Evolutionary conservation across 2,113 vertebrate genomes (phyloP).

Genomic region (Micronycteris hirsuta): DNA sequence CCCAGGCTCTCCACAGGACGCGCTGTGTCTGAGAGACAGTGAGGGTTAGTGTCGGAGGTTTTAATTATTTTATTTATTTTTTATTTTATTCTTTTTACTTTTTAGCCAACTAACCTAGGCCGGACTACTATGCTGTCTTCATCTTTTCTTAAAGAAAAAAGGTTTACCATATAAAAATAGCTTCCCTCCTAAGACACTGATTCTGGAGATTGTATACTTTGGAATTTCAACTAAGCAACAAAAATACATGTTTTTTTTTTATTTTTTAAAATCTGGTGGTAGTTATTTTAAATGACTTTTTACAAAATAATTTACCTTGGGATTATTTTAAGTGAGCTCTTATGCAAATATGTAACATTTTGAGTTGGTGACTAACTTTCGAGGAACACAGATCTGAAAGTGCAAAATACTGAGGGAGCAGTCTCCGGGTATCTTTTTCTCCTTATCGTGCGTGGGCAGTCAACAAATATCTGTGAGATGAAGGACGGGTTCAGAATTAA

Average conservation of each 20-base stretch:
- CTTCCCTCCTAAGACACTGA: neutral
- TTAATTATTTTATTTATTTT: neutral
- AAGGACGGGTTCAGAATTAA: neutral
- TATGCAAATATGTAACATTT: neutral
- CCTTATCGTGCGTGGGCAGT: neutral
- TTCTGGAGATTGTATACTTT: neutral
- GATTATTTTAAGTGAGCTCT: neutral
- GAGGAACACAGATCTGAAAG: neutral
- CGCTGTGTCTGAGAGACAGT: neutral
- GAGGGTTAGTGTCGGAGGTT: neutral
- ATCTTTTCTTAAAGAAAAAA: neutral
- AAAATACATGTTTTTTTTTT: neutral
- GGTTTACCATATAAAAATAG: neutral
- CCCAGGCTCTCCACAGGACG: neutral
- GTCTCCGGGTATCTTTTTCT: neutral
- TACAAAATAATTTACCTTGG: neutral
- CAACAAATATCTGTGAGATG: neutral
- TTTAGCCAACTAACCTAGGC: neutral
- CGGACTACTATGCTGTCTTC: neutral
- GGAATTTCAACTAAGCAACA: neutral
- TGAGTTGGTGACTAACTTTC: neutral
- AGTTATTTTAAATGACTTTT: neutral
- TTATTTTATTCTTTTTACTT: neutral
- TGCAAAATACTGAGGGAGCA: neutral
- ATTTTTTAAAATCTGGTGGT: neutral